Base-by-base conservation (phyloP, 2,113 vertebrate species). In the Lanius collurio region DNA sequence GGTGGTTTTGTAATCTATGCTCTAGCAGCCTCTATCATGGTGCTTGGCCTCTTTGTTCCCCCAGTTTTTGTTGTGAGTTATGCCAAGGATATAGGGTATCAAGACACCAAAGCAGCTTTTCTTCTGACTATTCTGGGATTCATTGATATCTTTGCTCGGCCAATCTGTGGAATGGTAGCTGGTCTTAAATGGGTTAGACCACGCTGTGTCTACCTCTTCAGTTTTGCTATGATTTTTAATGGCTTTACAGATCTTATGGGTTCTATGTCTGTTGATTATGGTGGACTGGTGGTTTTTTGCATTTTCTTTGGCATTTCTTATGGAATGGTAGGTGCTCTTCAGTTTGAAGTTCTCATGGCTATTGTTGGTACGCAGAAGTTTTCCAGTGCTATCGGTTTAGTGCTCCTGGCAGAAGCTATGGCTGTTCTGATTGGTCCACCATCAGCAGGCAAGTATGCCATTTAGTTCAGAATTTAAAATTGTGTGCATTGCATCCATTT, bases 311-410 rank as follows among this genome's bases (percentile, higher is more conserved):
- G 99, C 89, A 96, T 99, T 95, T 99, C 99, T 71, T 99, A 99
- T 0, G 99, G 99, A 78, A 99, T 99, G 99, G 99, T 99, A 95
- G 99, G 99, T 4, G 99, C 99, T 10, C 98, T 99, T 87, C 99
- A 99, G 97, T 99, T 99, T 75, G 99, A 99, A 97, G 99, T 99
- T 85, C 98, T 99, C 78, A 99, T 99, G 99, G 94, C 98, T n/a
- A 98, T 99, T 3, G 99, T 99, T 79, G 99, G 99, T 26, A 99
- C 99, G 2, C 97, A 99, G 64, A 99, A 98, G 95, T 99, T 99
- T 96, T 98, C 99, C 97, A 99, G 99, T 12, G 99, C 99, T 87
- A 99, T 99, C 0, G 99, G 99, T 62, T 98, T 99, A 26, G 99
- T 99, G 55, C 98, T 99, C 87, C 97, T 99, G 87, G 97, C 98